These are phyloP conservation scores for Schizotus pectinicornis DNA, from an alignment of 2,888 invertebrate species.

Conservation along the genomic window DNA sequence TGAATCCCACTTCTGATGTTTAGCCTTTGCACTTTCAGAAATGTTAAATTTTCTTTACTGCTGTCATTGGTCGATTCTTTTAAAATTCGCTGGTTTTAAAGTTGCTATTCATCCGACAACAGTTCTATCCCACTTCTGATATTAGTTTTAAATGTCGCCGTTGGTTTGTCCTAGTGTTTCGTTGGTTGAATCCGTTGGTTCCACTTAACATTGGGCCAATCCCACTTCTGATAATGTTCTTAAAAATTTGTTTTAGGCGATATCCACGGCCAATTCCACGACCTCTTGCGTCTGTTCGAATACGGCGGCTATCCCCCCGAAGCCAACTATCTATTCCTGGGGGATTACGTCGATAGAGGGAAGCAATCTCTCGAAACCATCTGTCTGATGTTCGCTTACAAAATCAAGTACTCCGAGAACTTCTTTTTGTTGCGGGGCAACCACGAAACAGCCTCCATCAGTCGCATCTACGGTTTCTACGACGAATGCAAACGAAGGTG, in stretches of 20 bases:
- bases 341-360: constrained; percentile 98
- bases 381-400: constrained; percentile 95
- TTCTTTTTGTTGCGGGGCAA: constrained; percentile 97
- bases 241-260: constrained; percentile 71
- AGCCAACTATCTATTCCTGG: constrained; percentile 97
- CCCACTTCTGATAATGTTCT: no score
- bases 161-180: no score
- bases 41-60: no score
- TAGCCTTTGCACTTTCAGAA: no score
- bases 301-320: constrained; percentile 99
- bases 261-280: constrained; percentile 99
- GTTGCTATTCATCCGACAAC: no score
- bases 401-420: constrained; percentile 99
- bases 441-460: constrained; percentile 98
- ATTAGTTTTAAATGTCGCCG: no score
- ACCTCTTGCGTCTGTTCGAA: constrained; percentile 95
- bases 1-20: no score
- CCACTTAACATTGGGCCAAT: no score
- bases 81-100: no score
- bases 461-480: constrained; percentile 98
- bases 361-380: constrained; percentile 98
- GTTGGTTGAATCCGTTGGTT: no score
- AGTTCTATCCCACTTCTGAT: no score
- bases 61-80: no score
- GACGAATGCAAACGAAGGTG: constrained; percentile 90